Evolutionary conservation across 2,888 invertebrate species (phyloP), one percentile per base, ranked within the genome.

Genomic region (Tromatobia lineatoria): DNA sequence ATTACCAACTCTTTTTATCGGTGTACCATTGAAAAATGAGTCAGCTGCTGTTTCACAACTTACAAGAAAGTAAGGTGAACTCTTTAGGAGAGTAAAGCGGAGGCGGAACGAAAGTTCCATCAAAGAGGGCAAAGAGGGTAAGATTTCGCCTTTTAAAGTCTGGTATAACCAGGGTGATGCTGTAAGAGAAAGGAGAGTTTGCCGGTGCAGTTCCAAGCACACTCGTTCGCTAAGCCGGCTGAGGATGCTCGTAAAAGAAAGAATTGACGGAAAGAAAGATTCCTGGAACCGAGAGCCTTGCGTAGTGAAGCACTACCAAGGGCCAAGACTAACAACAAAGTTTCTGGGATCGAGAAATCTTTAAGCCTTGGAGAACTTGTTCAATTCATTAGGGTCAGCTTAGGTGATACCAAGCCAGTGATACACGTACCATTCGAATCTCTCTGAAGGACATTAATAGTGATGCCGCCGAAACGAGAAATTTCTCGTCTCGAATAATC

Each of bases 211-310:
- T 75, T 75, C 29, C 50, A 8, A 74, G 47, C 18, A 13, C 13
- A n/a, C n/a, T 38, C 10, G 42, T 15, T n/a, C 38, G 29, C 66
- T 47, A 57, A 23, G 25, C 25, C 59, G 38, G 50, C 20, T 61
- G 69, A 52, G 54, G 75, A 70, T 45, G 47, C 81, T 84, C 81
- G 81, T 84, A 81, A 84, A 81, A 74, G 42, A 50, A 45, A 64
- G 29, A 81, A 81, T 74, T 81, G 70, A 74, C 76, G 78, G 66
- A 23, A 66, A 59, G 54, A 45, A 38, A 47, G 61, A 61, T 61
- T 25, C 54, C 70, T 78, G 42, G 61, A 42, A 18, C 13, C 20
- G n/a, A 42, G 23, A n/a, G 20, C 18, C 42, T 3, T 18, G 7
- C 54, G 34, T 54, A 42, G 23, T 70, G 50, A 42, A 52, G 70